phyloP scores from a whole-genome alignment of 92 coral and sea anemone species.

The Isaurus tuberculatus region DNA sequence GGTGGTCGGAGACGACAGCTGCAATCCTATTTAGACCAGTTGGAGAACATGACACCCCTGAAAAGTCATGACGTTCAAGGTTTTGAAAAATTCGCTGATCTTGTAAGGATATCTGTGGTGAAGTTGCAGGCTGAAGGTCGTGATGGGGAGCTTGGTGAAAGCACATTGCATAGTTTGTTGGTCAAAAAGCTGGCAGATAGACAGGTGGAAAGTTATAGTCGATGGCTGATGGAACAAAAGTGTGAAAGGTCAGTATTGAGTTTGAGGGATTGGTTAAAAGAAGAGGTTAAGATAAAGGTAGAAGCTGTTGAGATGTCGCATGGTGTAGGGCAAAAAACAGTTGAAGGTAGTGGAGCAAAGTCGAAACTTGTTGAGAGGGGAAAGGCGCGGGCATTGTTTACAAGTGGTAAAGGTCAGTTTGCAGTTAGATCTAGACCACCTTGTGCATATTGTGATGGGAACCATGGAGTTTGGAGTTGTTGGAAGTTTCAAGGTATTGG shows the following conservation, averaged over 20 bases:
- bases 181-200: constrained; percentile 62
- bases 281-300: no score
- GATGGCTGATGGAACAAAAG: constrained; percentile 62
- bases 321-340: constrained; percentile 45
- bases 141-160: no score
- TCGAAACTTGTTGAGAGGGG: constrained; percentile 5
- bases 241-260: constrained; percentile 54
- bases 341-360: neutral
- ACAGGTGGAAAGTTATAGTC: constrained; percentile 65
- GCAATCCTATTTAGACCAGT: no score
- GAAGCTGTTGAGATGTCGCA: no score
- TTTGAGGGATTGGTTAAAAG: no score
- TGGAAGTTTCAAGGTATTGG: constrained; percentile 25
- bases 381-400: constrained; percentile 14
- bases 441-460: constrained; percentile 46
- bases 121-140: constrained; percentile 60
- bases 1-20: neutral
- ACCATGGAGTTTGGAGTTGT: constrained; percentile 64
- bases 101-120: constrained; percentile 61
- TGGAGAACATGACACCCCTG: neutral
- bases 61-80: constrained; percentile 41
- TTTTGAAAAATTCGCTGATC: no score
- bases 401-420: neutral
- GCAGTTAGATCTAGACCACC: neutral
- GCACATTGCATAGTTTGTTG: constrained; percentile 56